Conservation (phyloP, 1,140 invertebrate genomes). For the Drosophila lowei region DNA sequence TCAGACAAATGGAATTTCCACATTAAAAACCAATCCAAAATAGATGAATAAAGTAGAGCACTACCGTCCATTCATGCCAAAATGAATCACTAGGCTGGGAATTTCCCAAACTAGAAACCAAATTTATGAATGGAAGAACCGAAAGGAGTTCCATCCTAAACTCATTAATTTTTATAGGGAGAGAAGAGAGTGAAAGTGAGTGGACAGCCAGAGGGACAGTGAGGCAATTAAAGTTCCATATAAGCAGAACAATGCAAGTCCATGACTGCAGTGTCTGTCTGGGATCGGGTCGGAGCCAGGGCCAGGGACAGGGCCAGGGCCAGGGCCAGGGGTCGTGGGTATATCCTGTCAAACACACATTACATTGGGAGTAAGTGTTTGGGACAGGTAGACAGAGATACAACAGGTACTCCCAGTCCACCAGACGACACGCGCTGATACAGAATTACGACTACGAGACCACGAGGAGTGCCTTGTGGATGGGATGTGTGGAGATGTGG, state of each 20-base stretch:
- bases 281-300: not conserved
- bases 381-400: slow-evolving; percentile 50
- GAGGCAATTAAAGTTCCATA: slow-evolving; percentile 62
- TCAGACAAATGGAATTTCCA: slow-evolving; percentile 49
- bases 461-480: no score
- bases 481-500: no score
- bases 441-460: slow-evolving; percentile 17
- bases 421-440: slow-evolving; percentile 67
- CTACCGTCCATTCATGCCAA: slow-evolving; percentile 50
- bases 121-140: slow-evolving; percentile 65
- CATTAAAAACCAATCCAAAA: slow-evolving; percentile 64
- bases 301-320: not conserved
- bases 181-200: slow-evolving; percentile 65
- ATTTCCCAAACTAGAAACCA: slow-evolving; percentile 35
- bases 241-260: slow-evolving; percentile 37
- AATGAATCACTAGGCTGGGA: slow-evolving; percentile 45
- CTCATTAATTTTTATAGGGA: slow-evolving; percentile 69
- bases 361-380: slow-evolving; percentile 9
- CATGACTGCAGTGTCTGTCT: slow-evolving; percentile 15
- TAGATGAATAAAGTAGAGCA: slow-evolving; percentile 10
- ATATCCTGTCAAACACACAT: slow-evolving; percentile 70
- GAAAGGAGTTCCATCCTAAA: slow-evolving; percentile 27
- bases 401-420: slow-evolving; percentile 52
- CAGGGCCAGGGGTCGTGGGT: slow-evolving; percentile 14
- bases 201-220: slow-evolving; percentile 5